Percentiles rank a stretch among this genome's conserved stretches.
phyloP scores from a whole-genome alignment of 2,113 vertebrate species.

The Chloebia gouldiae region DNA sequence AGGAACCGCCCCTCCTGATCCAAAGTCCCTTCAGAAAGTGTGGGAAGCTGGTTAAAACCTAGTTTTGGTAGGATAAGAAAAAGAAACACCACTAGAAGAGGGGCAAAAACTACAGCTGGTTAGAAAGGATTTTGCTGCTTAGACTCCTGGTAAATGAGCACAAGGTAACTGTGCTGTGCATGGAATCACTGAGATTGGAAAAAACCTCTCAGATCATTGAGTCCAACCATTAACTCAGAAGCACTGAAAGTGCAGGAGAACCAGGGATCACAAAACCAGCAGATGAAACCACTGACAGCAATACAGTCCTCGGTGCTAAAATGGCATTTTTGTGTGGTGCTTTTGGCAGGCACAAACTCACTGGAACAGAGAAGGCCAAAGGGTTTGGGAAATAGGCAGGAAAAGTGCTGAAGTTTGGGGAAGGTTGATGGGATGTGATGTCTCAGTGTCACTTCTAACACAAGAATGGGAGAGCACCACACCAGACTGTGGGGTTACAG shows the following conservation, averaged over 20 bases:
- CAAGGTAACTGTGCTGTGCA: background rate
- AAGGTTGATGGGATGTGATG: background rate
- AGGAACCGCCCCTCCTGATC: background rate
- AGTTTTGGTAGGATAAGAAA: background rate
- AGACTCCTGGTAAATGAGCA: background rate
- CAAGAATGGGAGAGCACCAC: background rate
- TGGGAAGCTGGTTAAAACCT: background rate
- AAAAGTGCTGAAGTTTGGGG: background rate
- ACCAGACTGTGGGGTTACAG: background rate
- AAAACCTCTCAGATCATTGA: background rate
- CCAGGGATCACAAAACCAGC: background rate
- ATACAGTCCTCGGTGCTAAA: background rate
- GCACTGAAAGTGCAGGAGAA: background rate
- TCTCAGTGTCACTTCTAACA: background rate
- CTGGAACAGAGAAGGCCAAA: background rate
- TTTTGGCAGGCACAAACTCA: background rate
- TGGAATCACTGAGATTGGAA: background rate
- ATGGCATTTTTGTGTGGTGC: background rate
- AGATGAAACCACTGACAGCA: background rate
- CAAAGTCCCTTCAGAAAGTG: background rate
- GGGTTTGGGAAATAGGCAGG: background rate
- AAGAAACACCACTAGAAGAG: background rate
- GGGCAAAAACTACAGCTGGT: background rate
- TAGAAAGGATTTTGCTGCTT: background rate
- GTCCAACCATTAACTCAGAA: background rate